phyloP scores from a whole-genome alignment of 2,797 vertebrate genomes.

The Tokudaia tokunoshimensis region DNA sequence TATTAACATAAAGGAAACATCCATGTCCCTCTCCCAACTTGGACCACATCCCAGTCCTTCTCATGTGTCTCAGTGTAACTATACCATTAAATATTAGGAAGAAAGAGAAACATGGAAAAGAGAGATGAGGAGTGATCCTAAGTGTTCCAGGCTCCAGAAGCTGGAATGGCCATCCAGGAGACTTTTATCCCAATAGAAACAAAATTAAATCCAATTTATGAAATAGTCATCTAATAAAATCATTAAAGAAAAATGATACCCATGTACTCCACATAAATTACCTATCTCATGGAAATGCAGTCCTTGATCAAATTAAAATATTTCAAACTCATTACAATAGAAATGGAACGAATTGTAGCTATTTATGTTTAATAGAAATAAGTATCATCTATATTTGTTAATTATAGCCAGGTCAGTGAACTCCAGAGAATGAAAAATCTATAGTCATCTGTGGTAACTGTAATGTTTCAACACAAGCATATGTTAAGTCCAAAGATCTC shows the following conservation, averaged over 20 bases:
- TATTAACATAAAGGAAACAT: neutral
- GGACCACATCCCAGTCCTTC: neutral
- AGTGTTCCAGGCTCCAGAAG: neutral
- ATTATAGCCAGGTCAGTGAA: neutral
- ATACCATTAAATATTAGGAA: neutral
- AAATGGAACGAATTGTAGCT: neutral
- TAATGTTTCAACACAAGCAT: neutral
- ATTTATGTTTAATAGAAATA: constrained; percentile 4
- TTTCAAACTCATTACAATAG: constrained; percentile 18
- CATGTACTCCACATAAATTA: neutral
- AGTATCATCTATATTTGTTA: neutral
- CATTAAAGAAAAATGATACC: neutral
- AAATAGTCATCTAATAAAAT: neutral
- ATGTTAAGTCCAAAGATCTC: neutral
- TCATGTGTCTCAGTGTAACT: neutral
- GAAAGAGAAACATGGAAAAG: neutral
- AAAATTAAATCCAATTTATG: neutral
- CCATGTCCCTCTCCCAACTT: neutral
- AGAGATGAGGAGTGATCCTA: neutral
- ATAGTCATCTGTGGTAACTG: neutral
- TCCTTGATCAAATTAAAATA: constrained; percentile 33
- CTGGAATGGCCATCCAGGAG: neutral
- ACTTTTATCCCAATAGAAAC: neutral
- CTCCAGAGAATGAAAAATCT: constrained; percentile 43
- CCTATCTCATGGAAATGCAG: constrained; percentile 3